A percentile compares a stretch with the other conserved stretches of the same genome.
Evolutionary conservation across 2,797 vertebrate genomes (phyloP).

Genomic region (Psittacula derbiana): DNA sequence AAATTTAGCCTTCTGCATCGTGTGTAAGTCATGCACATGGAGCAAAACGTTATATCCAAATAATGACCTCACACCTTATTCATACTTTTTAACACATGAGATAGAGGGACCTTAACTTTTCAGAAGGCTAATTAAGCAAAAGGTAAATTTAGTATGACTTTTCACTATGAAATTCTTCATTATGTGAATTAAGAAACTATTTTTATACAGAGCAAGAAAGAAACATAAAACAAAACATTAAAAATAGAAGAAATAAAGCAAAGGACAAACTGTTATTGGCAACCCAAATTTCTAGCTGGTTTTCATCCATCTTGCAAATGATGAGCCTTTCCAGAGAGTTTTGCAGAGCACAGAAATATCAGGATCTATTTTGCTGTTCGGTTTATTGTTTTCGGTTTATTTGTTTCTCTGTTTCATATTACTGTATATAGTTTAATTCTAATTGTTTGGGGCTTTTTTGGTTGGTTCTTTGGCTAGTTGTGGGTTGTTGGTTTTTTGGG

Average conservation of each 20-base stretch:
- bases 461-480: background rate
- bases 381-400: background rate
- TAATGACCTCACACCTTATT: background rate
- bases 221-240: background rate
- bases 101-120: background rate
- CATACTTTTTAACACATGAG: background rate
- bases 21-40: background rate
- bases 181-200: background rate
- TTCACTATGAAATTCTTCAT: background rate
- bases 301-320: background rate
- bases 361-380: background rate
- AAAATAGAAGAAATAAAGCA: background rate
- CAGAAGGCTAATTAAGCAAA: background rate
- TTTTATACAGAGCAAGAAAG: background rate
- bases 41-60: background rate
- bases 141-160: background rate
- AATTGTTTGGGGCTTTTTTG: background rate
- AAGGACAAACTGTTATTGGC: background rate
- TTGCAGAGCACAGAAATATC: background rate
- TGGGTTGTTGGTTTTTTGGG: background rate
- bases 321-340: background rate
- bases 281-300: background rate
- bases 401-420: background rate
- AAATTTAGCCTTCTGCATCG: background rate
- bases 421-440: background rate